A percentile compares a stretch with the other conserved stretches of the same genome.
These are phyloP conservation scores for Enchytraeus crypticus DNA, from an alignment of 2,888 invertebrate species.

Conservation along the genomic window DNA sequence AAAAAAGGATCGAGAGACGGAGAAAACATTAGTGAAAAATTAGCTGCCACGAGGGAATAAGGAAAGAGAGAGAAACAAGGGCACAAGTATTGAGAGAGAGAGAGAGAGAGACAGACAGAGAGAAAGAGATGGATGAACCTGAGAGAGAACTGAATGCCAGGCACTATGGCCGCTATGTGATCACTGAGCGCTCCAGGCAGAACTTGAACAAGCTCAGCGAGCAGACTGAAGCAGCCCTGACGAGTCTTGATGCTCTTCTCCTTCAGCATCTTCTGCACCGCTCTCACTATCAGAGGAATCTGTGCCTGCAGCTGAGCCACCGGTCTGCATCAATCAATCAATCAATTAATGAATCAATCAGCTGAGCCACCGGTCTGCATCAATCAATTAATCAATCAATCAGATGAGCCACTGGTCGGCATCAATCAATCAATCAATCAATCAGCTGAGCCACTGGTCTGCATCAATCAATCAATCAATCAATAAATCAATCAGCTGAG, in stretches of 20 bases:
- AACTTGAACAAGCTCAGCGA: slow-evolving; percentile 80
- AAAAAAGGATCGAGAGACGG: too few relatives aligned
- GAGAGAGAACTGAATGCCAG: slow-evolving; percentile 67
- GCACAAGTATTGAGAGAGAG: neutral
- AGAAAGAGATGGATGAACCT: neutral
- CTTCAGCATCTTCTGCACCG: slow-evolving; percentile 76
- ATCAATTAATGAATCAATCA: too few relatives aligned
- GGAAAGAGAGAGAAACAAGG: neutral
- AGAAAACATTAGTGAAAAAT: too few relatives aligned
- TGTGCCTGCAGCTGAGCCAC: slow-evolving; percentile 3
- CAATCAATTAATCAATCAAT: too few relatives aligned
- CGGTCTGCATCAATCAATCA: neutral
- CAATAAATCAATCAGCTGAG: too few relatives aligned
- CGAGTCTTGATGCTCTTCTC: slow-evolving; percentile 54
- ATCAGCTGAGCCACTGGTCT: too few relatives aligned
- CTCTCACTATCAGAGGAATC: slow-evolving; percentile 41
- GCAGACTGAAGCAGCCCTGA: slow-evolving; percentile 79
- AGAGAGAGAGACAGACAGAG: neutral
- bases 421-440: too few relatives aligned
- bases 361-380: too few relatives aligned
- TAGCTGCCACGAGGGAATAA: too few relatives aligned
- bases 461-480: too few relatives aligned
- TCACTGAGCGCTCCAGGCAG: slow-evolving; percentile 78
- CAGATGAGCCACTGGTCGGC: too few relatives aligned
- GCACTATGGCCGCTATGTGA: slow-evolving; percentile 73